phyloP scores from a whole-genome alignment of 2,113 vertebrate genomes.

The Xiphophorus maculatus region DNA sequence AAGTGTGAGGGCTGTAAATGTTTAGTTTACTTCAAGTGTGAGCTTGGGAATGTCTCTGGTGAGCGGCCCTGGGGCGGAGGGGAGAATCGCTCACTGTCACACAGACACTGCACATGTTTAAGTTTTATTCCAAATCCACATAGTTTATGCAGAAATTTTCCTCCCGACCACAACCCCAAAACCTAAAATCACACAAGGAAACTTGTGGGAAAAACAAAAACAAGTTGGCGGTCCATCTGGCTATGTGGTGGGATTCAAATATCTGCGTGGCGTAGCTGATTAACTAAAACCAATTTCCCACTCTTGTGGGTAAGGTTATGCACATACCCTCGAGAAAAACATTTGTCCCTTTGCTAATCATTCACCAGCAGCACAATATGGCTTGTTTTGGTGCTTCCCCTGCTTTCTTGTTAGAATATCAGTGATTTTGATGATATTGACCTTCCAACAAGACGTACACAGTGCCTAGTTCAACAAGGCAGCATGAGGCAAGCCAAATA shows the following conservation, averaged over 20 bases:
- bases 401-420: background rate
- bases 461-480: slow-evolving; percentile 4
- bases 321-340: slow-evolving; percentile 34
- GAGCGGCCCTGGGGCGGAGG: slow-evolving; percentile 30
- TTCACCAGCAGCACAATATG: slow-evolving; percentile 44
- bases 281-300: slow-evolving; percentile 66
- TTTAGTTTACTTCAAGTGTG: slow-evolving; percentile 69
- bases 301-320: slow-evolving; percentile 41
- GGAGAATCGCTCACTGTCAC: slow-evolving; percentile 36
- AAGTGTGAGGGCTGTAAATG: slow-evolving; percentile 70
- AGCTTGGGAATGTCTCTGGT: slow-evolving; percentile 54
- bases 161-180: slow-evolving; percentile 10
- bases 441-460: background rate
- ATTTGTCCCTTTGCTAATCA: slow-evolving; percentile 55
- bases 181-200: background rate
- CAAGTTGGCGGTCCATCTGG: background rate
- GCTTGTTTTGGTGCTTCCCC: slow-evolving; percentile 27
- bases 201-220: slow-evolving; percentile 13
- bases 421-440: background rate
- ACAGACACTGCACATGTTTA: slow-evolving; percentile 29
- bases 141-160: slow-evolving; percentile 16
- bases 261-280: slow-evolving; percentile 47
- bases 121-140: slow-evolving; percentile 14
- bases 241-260: background rate
- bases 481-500: background rate